phyloP scores from a whole-genome alignment of 2,797 vertebrate genomes.

The Pangasius sanitwongsei region DNA sequence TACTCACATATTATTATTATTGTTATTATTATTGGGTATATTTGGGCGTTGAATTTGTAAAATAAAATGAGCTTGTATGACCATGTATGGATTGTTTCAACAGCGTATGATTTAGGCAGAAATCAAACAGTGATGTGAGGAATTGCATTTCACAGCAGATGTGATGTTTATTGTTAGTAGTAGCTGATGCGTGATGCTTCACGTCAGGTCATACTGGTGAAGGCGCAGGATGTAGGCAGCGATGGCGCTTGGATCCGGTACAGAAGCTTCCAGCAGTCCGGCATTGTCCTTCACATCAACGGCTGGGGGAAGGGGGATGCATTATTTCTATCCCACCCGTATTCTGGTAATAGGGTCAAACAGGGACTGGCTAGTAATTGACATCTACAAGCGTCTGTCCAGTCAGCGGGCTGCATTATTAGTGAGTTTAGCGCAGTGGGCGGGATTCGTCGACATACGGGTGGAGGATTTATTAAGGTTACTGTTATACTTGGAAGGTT shows the following conservation, averaged over 20 bases:
- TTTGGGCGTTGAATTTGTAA: neutral
- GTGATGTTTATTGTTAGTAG: neutral
- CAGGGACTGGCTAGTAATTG: neutral
- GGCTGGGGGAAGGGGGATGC: neutral
- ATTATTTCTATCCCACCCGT: neutral
- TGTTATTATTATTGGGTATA: too few species aligned
- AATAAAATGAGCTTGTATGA: neutral
- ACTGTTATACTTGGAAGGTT: neutral
- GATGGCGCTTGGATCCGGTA: neutral
- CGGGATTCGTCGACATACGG: neutral
- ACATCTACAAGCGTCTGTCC: neutral
- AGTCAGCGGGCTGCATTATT: neutral
- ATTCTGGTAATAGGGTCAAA: neutral
- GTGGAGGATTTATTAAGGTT: neutral
- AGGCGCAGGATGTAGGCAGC: neutral
- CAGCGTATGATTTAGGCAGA: neutral
- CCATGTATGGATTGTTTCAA: neutral
- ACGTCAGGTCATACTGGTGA: neutral
- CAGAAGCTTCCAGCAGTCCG: constrained; percentile 6
- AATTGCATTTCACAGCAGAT: neutral
- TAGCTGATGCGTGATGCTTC: neutral
- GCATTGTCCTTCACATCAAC: neutral
- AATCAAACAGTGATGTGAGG: neutral
- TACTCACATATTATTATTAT: neutral
- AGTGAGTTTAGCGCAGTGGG: neutral